Evolutionary conservation across 2,797 vertebrate species (phyloP), one percentile per base, ranked within the genome.

Genomic region (Tokudaia tokunoshimensis): DNA sequence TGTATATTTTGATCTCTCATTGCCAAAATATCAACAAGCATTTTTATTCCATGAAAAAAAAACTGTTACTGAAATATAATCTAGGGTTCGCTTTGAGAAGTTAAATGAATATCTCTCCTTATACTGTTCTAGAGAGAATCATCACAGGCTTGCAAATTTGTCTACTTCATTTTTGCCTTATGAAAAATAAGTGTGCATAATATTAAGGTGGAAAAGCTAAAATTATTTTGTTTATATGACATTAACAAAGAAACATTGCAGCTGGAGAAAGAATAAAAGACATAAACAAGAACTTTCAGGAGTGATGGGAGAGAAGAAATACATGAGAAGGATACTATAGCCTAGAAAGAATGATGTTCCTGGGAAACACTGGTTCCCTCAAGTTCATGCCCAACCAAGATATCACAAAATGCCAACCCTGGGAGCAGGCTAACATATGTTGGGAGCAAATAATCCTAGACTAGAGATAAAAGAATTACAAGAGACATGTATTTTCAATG

Each of bases 261-360:
- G 11, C 20, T 87, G 2, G 31, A 47, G 5, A 63, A 50, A 65
- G 6, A 63, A 22, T 6, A 47, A 65, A 57, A 31, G 10, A 15
- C 24, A 52, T 31, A 50, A 83, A 26, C 15, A 24, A 72, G 1
- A 3, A 52, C 5, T 8, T 5, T 26, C 12, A 78, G 20, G 47
- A 67, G 10, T 5, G 24, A 20, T 14, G 9, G 7, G 9, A 61
- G 14, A 47, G 17, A 57, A 88, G 41, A 61, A 87, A 84, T 37
- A 9, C 0, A 1, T 52, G 34, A 1, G 29, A 67, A 63, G 0
- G 2, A 14, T 29, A 44, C 41, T 31, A 31, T 1, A 80, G 12
- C 8, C 26, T 6, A 17, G 75, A 78, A 88, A 81, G 31, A 29
- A 1, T 3, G 90, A 91, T 34, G 52, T 17, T 37, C 20, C 6